Evolutionary conservation across 2,797 vertebrate species (phyloP), one percentile per base, ranked within the genome.

Genomic region (Sciurus vulgaris): DNA sequence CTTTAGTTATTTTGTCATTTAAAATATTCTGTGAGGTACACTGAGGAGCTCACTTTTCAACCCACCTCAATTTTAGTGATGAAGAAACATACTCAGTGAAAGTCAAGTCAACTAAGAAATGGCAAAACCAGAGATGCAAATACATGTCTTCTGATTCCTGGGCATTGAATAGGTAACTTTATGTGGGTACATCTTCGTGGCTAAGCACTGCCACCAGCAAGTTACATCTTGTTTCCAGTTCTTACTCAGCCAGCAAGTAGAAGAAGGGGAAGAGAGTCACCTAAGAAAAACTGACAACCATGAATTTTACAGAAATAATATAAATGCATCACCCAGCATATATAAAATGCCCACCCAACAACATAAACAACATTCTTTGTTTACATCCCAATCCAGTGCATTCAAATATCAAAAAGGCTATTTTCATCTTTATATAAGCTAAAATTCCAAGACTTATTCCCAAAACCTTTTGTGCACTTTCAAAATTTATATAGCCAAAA

Each of bases 401-500:
- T 49, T 93, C 3, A 90, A 87, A 82, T 61, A n/a, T 44, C 41
- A 22, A 28, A 82, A 79, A 20, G 86, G 7, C 2, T n/a, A 24
- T 81, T 69, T 67, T 76, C 35, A 67, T 18, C 61, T 63, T 92
- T 85, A 63, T 63, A 38, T 67, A 77, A 87, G 44, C n/a, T 73
- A 81, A 89, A 93, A 78, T 14, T 38, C 63, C 41, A 96, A 95
- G 67, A 79, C 8, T 86, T 86, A 78, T 30, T 89, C 30, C 26
- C 87, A 93, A 72, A 17, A 77, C 14, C 11, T 95, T 70, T 89
- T 76, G 28, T 85, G 88, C 20, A 70, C 15, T 83, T 89, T 12
- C n/a, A 84, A 65, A 79, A 94, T 84, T 89, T 73, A 88, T 30
- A 90, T 0, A 86, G 54, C 28, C 56, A 44, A 96, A 54, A 82